phyloP scores from a whole-genome alignment of 2,797 vertebrate genomes.

The Kryptopterus vitreolus region DNA sequence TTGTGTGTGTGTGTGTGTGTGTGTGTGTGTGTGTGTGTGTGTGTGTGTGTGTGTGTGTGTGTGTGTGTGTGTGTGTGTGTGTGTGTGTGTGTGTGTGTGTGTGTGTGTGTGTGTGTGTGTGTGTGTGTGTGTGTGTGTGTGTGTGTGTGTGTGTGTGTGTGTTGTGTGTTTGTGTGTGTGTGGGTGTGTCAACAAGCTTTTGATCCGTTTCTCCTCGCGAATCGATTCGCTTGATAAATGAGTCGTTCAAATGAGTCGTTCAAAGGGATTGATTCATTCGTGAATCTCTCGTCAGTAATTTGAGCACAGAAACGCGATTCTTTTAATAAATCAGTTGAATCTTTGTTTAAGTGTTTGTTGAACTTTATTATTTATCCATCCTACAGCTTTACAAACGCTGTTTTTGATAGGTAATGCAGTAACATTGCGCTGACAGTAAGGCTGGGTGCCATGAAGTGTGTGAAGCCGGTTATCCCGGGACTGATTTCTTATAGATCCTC shows the following conservation, averaged over 20 bases:
- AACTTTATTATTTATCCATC: not conserved
- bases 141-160: no score
- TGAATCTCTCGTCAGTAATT: not conserved
- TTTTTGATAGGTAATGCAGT: not conserved
- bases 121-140: no score
- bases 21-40: no score
- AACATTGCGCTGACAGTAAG: not conserved
- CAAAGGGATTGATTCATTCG: not conserved
- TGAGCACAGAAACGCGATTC: not conserved
- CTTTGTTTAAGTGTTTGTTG: not conserved
- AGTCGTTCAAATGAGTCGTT: conserved; percentile 11
- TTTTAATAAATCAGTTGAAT: conserved; percentile 23
- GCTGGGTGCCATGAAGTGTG: conserved; percentile 7
- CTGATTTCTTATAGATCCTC: conserved; percentile 18
- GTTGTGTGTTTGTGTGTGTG: not conserved
- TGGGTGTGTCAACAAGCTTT: not conserved
- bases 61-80: no score
- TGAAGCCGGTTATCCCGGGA: not conserved
- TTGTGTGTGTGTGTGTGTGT: no score
- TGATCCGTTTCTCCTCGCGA: not conserved
- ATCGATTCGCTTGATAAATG: conserved; percentile 3
- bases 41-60: no score
- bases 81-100: no score
- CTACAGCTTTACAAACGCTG: not conserved
- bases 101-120: no score